Percentiles rank a stretch among this genome's conserved stretches.
Evolutionary conservation across 2,113 vertebrate species (phyloP).

Genomic region (Plectropomus leopardus): DNA sequence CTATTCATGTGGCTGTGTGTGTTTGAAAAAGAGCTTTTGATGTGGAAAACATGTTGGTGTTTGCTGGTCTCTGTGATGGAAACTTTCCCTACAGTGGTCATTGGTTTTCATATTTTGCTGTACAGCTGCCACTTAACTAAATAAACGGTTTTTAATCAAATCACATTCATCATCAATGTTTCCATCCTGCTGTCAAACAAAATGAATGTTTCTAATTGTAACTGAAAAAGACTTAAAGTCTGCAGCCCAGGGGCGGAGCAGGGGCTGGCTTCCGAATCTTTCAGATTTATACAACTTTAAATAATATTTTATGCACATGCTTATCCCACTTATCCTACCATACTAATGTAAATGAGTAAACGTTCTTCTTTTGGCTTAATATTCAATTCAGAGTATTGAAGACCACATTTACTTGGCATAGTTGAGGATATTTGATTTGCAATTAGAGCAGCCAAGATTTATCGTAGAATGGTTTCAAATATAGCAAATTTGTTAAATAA

Average conservation of each 20-base stretch:
- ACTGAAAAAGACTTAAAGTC: background rate
- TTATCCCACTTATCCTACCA: no score
- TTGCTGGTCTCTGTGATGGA: slow-evolving; percentile 39
- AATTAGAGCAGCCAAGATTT: no score
- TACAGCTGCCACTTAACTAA: slow-evolving; percentile 5
- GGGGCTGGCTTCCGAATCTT: no score
- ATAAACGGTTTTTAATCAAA: slow-evolving; percentile 12
- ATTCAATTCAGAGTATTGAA: no score
- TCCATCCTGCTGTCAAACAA: slow-evolving; percentile 9
- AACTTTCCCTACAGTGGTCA: slow-evolving; percentile 12
- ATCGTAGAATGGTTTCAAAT: no score
- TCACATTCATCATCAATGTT: background rate
- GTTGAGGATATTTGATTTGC: no score
- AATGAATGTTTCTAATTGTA: background rate
- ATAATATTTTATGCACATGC: no score
- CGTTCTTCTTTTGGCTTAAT: no score
- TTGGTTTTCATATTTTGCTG: slow-evolving; percentile 25
- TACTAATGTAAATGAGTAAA: no score
- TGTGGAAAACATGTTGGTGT: slow-evolving; percentile 26
- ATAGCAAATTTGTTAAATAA: no score
- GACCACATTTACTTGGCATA: no score
- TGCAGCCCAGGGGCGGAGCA: background rate
- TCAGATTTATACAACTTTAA: no score
- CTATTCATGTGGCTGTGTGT: slow-evolving; percentile 27
- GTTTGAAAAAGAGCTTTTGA: slow-evolving; percentile 29